Percentiles rank a stretch among this genome's conserved stretches.
phyloP scores from a whole-genome alignment of 1,140 invertebrate species.

The Plodia interpunctella region DNA sequence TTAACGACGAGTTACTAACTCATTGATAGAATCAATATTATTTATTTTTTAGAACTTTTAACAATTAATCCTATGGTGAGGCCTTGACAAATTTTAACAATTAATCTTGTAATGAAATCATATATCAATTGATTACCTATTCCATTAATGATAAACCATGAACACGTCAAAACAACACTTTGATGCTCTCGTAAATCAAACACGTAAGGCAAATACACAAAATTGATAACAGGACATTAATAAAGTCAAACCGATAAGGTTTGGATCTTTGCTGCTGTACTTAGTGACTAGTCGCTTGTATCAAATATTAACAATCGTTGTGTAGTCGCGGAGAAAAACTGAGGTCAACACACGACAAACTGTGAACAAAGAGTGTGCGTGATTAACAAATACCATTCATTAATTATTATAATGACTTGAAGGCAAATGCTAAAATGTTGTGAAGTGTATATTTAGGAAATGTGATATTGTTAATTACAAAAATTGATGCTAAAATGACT shows the following conservation, averaged over 20 bases:
- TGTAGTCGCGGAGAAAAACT: background rate
- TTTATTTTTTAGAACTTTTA: background rate
- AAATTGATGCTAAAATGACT: constrained; percentile 9
- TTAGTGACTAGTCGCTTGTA: constrained; percentile 11
- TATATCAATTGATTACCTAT: background rate
- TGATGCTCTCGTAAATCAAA: constrained; percentile 29
- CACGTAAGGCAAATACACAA: constrained; percentile 36
- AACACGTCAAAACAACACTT: background rate
- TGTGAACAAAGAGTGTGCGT: background rate
- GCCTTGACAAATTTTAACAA: too few species aligned
- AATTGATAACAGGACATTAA: constrained; percentile 53
- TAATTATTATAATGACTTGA: constrained; percentile 11
- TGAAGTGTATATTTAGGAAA: constrained; percentile 10
- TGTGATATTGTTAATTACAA: background rate
- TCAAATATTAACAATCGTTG: background rate
- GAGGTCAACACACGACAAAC: constrained; percentile 8
- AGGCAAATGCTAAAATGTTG: background rate
- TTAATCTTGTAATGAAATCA: too few species aligned
- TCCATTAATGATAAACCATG: background rate
- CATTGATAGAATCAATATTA: background rate
- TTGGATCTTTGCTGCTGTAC: constrained; percentile 11
- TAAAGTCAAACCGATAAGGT: constrained; percentile 57
- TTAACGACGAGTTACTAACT: background rate
- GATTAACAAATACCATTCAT: constrained; percentile 7
- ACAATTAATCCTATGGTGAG: too few species aligned